Evolutionary conservation across 2,888 invertebrate genomes (phyloP), one percentile per base, ranked within the genome.

Genomic region (Adelognathus sp.): DNA sequence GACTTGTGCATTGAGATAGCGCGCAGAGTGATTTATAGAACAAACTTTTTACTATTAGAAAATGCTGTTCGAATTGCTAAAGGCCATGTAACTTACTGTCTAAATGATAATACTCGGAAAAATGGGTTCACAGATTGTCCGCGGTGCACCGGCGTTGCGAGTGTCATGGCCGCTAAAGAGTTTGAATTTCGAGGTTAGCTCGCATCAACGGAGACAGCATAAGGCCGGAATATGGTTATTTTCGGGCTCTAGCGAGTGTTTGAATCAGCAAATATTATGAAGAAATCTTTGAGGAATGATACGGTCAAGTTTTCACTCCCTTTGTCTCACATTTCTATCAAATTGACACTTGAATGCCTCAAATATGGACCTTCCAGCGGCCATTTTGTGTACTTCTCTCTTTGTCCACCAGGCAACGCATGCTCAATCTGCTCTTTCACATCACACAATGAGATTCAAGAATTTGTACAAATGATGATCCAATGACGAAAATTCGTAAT

Each of bases 1-100:
- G 58, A 60, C 27, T 54, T 52, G 79, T 79, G 79, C 79, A 79
- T 46, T 44, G n/a, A 36, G 71, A 71, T 75, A 64, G 74, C 74
- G 75, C 75, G 74, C 79, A 71, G 52, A 18, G 67, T 77, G 75
- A 24, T n/a, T n/a, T n/a, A n/a, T 29, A 71, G 41, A 36, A 66
- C 39, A 39, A 69, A 64, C 58, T 29, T 50, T 7, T 58, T 39
- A 61, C 61, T 72, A 63, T n/a, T n/a, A n/a, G n/a, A n/a, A 61
- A 44, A 67, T 56, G 3, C 24, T 54, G 63, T 71, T 64, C 21
- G 61, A 46, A 64, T 33, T 50, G 9, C 46, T 70, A 64, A 16
- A 46, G 46, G 60, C 70, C 24, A 70, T 29, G 31, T 29, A 50
- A 60, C 58, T 70, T 60, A 70, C 33, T 41, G 9, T 41, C 31